phyloP scores from a whole-genome alignment of 2,888 invertebrate genomes.

The Plebejus argus region DNA sequence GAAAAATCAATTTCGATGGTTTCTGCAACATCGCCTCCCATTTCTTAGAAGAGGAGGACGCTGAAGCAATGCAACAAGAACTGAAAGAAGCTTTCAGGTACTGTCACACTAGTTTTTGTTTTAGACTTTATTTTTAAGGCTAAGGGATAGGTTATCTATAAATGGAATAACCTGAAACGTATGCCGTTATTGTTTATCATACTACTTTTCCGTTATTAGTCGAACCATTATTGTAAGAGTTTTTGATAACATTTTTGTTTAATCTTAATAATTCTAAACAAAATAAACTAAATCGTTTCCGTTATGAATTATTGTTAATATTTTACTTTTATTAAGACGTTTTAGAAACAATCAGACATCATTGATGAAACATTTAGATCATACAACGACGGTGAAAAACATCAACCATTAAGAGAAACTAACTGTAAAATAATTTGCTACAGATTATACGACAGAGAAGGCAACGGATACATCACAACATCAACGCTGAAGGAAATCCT shows the following conservation, averaged over 20 bases:
- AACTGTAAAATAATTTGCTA: slow-evolving; percentile 6
- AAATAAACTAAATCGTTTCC: no score
- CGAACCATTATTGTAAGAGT: no score
- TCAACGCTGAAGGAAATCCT: slow-evolving; percentile 96
- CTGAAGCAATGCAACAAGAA: slow-evolving; percentile 97
- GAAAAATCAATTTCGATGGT: slow-evolving; percentile 96
- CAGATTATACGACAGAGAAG: slow-evolving; percentile 96
- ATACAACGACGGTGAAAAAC: no score
- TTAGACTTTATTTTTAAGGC: not conserved
- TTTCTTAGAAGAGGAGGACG: slow-evolving; percentile 97
- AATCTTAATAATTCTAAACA: no score
- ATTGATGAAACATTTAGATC: no score
- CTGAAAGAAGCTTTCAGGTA: slow-evolving; percentile 97
- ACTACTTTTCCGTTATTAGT: no score
- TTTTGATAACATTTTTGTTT: no score
- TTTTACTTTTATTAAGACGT: no score
- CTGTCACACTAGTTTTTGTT: not conserved
- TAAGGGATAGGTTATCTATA: not conserved
- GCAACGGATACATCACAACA: slow-evolving; percentile 96
- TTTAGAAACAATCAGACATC: no score
- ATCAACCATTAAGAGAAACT: not conserved
- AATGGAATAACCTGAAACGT: not conserved
- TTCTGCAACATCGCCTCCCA: slow-evolving; percentile 96
- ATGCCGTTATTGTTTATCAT: no score
- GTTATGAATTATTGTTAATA: no score